Conservation (phyloP, 2,797 vertebrate species). For the Microcaecilia unicolor region DNA sequence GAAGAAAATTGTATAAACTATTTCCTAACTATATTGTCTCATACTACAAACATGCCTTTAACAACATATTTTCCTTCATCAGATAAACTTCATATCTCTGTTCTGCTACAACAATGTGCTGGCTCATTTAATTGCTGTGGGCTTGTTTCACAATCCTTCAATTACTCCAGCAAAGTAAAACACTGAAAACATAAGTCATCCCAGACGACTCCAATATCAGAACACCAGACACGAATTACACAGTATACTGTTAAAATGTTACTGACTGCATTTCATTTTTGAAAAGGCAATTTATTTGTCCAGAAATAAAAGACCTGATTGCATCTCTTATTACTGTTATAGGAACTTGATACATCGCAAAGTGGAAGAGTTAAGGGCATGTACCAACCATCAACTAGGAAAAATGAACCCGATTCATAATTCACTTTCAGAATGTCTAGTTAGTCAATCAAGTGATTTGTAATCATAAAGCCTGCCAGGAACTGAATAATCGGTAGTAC, state of each 20-base stretch:
- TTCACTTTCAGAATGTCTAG: constrained; percentile 85
- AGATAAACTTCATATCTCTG: too few species aligned
- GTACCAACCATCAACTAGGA: constrained; percentile 52
- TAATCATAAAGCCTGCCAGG: constrained; percentile 94
- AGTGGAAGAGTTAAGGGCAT: constrained; percentile 48
- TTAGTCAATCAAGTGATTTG: constrained; percentile 98
- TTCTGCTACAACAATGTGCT: too few species aligned
- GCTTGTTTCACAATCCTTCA: too few species aligned
- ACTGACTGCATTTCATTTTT: constrained; percentile 45
- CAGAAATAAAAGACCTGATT: constrained; percentile 56
- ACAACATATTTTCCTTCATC: too few species aligned
- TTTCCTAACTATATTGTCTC: too few species aligned
- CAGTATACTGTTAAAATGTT: constrained; percentile 43
- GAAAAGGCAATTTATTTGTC: constrained; percentile 52
- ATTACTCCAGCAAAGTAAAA: constrained; percentile 25
- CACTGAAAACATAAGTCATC: constrained; percentile 31
- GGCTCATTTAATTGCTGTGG: too few species aligned
- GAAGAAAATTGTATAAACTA: too few species aligned
- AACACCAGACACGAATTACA: constrained; percentile 35
- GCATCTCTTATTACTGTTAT: constrained; percentile 51
- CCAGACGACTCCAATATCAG: constrained; percentile 22
- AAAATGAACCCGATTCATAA: constrained; percentile 73
- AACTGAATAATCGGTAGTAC: constrained; percentile 84
- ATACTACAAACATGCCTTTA: too few species aligned
- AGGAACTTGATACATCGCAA: constrained; percentile 54